Evolutionary conservation across 2,113 vertebrate genomes (phyloP).

Genomic region (Thryonomys swinderianus): DNA sequence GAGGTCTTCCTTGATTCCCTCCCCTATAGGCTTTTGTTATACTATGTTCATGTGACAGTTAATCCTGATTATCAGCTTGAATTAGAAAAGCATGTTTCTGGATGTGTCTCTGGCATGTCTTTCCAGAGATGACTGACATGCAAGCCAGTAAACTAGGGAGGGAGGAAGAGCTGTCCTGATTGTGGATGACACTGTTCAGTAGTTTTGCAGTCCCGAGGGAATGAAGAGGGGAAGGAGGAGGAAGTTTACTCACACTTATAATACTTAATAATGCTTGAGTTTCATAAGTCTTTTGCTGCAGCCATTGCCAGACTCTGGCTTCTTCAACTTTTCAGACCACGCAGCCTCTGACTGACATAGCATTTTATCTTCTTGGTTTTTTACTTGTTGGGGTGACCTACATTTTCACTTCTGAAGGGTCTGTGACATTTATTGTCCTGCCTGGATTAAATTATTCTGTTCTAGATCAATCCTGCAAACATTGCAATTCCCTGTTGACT

Average conservation of each 20-base stretch:
- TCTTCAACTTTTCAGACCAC: not conserved
- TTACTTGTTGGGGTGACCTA: not conserved
- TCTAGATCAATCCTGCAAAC: not conserved
- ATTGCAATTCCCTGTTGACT: not conserved
- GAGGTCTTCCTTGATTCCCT: not conserved
- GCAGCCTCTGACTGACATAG: not conserved
- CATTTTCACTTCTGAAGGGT: not conserved
- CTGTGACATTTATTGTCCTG: not conserved
- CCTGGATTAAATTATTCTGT: not conserved
- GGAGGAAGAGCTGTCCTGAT: not conserved
- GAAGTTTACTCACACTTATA: not conserved
- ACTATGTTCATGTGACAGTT: not conserved
- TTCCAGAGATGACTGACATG: not conserved
- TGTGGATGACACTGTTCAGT: not conserved
- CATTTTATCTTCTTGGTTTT: not conserved
- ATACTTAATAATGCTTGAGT: not conserved
- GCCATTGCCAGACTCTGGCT: not conserved
- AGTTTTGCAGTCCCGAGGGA: not conserved
- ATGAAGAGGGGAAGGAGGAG: not conserved
- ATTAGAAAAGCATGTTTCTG: not conserved
- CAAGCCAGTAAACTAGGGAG: not conserved
- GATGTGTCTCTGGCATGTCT: not conserved
- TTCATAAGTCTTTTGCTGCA: not conserved
- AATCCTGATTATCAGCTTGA: not conserved
- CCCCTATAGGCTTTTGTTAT: not conserved